Percentiles rank a stretch among this genome's conserved stretches.
Conservation (phyloP, 2,888 invertebrate genomes). For the Mylabris sibirica region DNA sequence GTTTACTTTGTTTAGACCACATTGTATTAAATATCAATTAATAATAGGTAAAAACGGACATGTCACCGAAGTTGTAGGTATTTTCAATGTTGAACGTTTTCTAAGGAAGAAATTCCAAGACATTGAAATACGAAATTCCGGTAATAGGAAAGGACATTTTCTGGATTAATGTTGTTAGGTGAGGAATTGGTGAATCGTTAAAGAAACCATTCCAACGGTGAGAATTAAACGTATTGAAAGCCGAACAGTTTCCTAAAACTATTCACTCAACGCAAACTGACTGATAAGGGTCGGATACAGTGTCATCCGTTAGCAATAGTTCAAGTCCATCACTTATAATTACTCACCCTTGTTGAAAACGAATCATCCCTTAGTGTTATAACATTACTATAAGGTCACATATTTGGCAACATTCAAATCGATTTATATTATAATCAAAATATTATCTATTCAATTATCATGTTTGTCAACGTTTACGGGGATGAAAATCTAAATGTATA, state of each 20-base stretch:
- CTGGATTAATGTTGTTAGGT: background rate
- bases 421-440: background rate
- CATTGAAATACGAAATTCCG: background rate
- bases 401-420: background rate
- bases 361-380: background rate
- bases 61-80: no score
- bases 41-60: no score
- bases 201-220: constrained; percentile 1
- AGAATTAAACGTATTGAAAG: constrained; percentile 15
- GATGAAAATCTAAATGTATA: no score
- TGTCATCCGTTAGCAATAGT: constrained; percentile 16
- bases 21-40: no score
- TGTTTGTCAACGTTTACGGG: background rate
- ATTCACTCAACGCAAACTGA: constrained; percentile 18
- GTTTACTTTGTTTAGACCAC: no score
- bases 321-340: constrained; percentile 14
- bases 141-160: background rate
- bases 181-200: constrained; percentile 8
- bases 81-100: background rate
- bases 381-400: background rate
- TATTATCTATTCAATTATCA: background rate
- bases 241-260: constrained; percentile 7
- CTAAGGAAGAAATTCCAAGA: background rate
- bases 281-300: constrained; percentile 18
- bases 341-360: constrained; percentile 12